phyloP scores from a whole-genome alignment of 2,113 vertebrate genomes.

The Aviceda subcristata region DNA sequence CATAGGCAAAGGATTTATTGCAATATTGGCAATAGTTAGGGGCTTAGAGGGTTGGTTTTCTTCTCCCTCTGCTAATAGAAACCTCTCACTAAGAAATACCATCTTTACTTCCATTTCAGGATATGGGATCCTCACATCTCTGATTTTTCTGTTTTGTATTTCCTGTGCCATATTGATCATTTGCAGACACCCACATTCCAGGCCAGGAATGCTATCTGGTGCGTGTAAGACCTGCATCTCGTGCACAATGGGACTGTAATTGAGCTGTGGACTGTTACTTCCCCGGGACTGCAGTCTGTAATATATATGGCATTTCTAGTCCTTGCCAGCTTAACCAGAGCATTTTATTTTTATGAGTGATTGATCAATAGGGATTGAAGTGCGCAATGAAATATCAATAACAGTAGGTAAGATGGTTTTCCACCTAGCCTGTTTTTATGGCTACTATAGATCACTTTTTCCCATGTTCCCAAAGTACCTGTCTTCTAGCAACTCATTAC shows the following conservation, averaged over 20 bases:
- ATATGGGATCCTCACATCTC: neutral
- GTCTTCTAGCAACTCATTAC: neutral
- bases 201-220: neutral
- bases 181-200: neutral
- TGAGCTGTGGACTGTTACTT: neutral
- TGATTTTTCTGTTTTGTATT: neutral
- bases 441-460: neutral
- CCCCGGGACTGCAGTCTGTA: neutral
- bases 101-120: neutral
- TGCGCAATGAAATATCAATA: neutral
- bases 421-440: conserved; percentile 5
- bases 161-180: neutral
- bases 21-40: neutral
- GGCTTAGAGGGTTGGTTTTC: neutral
- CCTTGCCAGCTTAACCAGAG: neutral
- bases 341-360: neutral
- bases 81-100: neutral
- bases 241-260: neutral
- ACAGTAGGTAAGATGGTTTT: neutral
- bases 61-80: neutral
- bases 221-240: neutral
- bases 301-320: neutral
- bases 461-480: neutral
- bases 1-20: neutral
- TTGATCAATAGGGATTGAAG: neutral